Conservation (phyloP, 2,113 vertebrate genomes). For the Monopterus albus region DNA sequence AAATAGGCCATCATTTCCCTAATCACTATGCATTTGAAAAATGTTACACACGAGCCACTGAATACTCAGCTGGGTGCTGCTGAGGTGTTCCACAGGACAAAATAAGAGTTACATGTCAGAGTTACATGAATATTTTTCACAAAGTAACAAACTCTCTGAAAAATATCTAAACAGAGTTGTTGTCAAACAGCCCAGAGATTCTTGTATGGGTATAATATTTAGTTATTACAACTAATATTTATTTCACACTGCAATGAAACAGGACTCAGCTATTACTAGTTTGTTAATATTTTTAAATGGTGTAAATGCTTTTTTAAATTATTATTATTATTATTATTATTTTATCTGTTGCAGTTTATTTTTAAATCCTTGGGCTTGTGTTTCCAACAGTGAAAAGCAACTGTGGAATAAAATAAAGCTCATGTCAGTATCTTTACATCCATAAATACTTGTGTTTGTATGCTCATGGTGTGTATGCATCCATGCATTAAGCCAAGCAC, state of each 20-base stretch:
- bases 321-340: not conserved
- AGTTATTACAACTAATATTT: slow-evolving; percentile 11
- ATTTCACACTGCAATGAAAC: not conserved
- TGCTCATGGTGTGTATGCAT: too few relatives aligned
- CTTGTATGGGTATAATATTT: slow-evolving; percentile 7
- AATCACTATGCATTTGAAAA: slow-evolving; percentile 19
- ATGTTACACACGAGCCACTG: slow-evolving; percentile 6
- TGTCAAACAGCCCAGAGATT: slow-evolving; percentile 37
- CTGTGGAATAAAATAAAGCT: slow-evolving; percentile 34
- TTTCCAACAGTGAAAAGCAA: slow-evolving; percentile 10
- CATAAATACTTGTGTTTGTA: slow-evolving; percentile 26
- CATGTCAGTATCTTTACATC: slow-evolving; percentile 25
- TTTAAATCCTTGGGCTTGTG: not conserved
- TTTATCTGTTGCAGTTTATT: not conserved
- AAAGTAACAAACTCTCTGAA: slow-evolving; percentile 21
- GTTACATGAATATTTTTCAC: slow-evolving; percentile 39
- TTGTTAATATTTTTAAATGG: too few relatives aligned
- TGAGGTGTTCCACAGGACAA: slow-evolving; percentile 34
- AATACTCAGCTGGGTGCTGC: slow-evolving; percentile 21
- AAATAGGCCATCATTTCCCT: not conserved
- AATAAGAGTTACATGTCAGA: slow-evolving; percentile 43
- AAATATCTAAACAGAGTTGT: slow-evolving; percentile 40
- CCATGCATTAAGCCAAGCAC: slow-evolving; percentile 40
- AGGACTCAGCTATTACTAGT: not conserved
- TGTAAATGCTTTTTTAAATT: not conserved